Percentiles rank a stretch among this genome's conserved stretches.
phyloP scores from a whole-genome alignment of 2,113 vertebrate species.

The Neofelis nebulosa region DNA sequence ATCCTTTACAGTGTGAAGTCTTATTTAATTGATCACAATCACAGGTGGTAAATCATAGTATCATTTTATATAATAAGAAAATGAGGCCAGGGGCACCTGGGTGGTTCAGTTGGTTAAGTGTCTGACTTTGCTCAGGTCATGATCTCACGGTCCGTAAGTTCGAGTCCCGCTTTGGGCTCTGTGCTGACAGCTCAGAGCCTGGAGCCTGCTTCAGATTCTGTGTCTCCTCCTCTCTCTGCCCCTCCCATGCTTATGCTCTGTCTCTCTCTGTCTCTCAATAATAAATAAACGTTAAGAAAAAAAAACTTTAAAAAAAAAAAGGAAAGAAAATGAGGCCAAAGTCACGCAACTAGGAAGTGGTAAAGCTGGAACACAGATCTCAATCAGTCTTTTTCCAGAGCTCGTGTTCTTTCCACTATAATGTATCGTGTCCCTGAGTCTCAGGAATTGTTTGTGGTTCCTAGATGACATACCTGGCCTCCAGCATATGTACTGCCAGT shows the following conservation, averaged over 20 bases:
- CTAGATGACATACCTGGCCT: neutral
- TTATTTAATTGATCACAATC: slow-evolving; percentile 10
- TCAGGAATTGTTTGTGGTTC: neutral
- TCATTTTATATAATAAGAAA: neutral
- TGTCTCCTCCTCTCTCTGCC: no score
- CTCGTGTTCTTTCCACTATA: neutral
- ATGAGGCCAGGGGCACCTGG: neutral
- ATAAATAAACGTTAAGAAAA: no score
- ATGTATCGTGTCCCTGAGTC: neutral
- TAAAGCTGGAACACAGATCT: neutral
- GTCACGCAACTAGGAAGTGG: neutral
- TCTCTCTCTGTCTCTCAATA: no score
- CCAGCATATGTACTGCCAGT: neutral
- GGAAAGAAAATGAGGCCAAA: neutral
- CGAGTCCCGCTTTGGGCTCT: no score
- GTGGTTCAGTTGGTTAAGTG: no score
- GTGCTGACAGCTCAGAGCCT: no score
- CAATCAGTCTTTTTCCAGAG: neutral
- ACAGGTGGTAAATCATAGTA: neutral
- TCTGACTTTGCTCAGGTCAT: no score
- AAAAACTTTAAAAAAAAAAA: no score
- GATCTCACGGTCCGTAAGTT: no score
- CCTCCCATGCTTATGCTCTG: no score
- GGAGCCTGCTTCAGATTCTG: no score
- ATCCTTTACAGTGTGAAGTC: neutral